Conservation (phyloP, 2,113 vertebrate species). For the Vulpes lagopus region DNA sequence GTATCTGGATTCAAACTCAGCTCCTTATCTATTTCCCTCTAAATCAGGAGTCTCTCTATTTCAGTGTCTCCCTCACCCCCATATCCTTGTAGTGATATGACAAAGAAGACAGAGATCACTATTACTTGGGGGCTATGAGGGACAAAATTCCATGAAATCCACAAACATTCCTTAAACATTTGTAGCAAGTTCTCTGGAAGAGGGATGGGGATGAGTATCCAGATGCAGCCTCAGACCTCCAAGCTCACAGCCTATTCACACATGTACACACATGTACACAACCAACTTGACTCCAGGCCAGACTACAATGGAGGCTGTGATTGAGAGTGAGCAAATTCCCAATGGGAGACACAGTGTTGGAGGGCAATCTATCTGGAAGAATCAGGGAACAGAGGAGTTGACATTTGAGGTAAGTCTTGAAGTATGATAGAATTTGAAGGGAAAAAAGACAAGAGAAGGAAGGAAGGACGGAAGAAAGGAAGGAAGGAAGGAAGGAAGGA, state of each 20-base stretch:
- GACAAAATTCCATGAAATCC: conserved; percentile 16
- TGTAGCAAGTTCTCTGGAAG: not conserved
- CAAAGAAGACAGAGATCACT: not conserved
- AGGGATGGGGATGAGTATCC: not conserved
- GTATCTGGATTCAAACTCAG: conserved; percentile 32
- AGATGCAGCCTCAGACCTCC: not conserved
- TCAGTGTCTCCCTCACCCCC: not conserved
- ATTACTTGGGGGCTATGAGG: not conserved
- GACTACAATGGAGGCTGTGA: not conserved
- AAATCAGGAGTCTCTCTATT: not conserved
- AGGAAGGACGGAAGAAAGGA: not conserved
- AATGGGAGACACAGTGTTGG: not conserved
- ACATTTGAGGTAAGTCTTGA: not conserved
- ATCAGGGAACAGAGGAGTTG: not conserved
- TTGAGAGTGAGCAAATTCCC: not conserved
- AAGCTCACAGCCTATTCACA: not conserved
- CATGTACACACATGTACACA: not conserved
- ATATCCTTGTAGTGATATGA: not conserved
- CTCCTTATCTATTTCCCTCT: not conserved
- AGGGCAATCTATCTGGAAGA: not conserved
- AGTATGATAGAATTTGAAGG: not conserved
- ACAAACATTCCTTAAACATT: conserved; percentile 22
- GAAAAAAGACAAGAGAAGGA: not conserved
- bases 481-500: not conserved
- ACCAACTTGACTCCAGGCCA: not conserved